Evolutionary conservation across 2,797 vertebrate genomes (phyloP).

Genomic region (Discoglossus pictus): DNA sequence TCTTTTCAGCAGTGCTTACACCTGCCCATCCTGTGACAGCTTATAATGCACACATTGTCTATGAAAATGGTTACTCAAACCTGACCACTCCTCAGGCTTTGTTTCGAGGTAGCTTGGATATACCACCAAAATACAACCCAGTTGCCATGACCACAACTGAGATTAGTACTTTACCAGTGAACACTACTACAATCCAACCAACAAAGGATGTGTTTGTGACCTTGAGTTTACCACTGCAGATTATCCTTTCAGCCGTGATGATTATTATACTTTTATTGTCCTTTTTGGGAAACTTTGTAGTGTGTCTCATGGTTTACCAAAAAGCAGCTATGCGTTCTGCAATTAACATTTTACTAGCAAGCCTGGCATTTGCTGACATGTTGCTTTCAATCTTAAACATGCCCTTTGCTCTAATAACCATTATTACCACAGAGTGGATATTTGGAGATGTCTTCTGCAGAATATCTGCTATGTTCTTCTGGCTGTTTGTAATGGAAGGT

Average conservation of each 20-base stretch:
- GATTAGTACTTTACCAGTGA: slow-evolving; percentile 61
- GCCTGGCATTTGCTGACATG: slow-evolving; percentile 94
- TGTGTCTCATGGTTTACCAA: slow-evolving; percentile 98
- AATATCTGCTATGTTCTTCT: slow-evolving; percentile 94
- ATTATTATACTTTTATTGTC: slow-evolving; percentile 85
- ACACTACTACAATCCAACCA: slow-evolving; percentile 62
- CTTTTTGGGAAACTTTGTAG: slow-evolving; percentile 91
- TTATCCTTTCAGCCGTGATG: slow-evolving; percentile 87
- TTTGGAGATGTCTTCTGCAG: slow-evolving; percentile 90
- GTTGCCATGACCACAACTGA: slow-evolving; percentile 65
- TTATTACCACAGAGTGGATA: slow-evolving; percentile 87
- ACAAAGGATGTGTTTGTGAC: slow-evolving; percentile 67
- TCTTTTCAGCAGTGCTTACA: slow-evolving; percentile 73
- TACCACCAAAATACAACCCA: slow-evolving; percentile 62
- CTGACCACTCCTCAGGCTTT: slow-evolving; percentile 67
- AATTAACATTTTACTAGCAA: slow-evolving; percentile 96
- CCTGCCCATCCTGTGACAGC: slow-evolving; percentile 70
- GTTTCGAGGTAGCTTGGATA: slow-evolving; percentile 61
- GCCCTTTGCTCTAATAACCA: slow-evolving; percentile 90
- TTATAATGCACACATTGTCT: slow-evolving; percentile 72
- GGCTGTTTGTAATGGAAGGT: slow-evolving; percentile 93
- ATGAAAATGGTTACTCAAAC: slow-evolving; percentile 76
- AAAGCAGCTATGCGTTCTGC: slow-evolving; percentile 96
- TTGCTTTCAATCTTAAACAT: slow-evolving; percentile 92
- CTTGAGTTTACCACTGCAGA: slow-evolving; percentile 83